These are phyloP conservation scores for Capromys pilorides DNA, from an alignment of 2,797 vertebrate species.

Conservation along the genomic window DNA sequence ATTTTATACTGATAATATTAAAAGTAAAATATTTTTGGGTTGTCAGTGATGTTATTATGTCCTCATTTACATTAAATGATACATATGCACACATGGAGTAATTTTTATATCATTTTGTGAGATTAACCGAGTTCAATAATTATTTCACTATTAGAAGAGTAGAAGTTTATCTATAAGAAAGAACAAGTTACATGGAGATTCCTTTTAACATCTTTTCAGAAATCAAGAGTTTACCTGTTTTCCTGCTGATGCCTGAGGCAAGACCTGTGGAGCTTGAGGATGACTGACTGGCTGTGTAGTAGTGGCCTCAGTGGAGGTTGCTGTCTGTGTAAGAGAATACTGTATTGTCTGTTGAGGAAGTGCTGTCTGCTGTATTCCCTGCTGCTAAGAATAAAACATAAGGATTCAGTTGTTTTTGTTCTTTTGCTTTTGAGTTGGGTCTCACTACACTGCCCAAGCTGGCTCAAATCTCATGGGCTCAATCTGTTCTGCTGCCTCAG, in stretches of 20 bases:
- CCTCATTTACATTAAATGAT: conserved; percentile 50
- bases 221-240: conserved; percentile 89
- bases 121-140: conserved; percentile 33
- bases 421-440: neutral
- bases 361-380: conserved; percentile 84
- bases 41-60: neutral
- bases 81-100: conserved; percentile 43
- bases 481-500: neutral
- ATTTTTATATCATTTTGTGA: conserved; percentile 32
- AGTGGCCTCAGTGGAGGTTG: conserved; percentile 81
- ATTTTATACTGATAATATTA: conserved; percentile 12
- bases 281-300: conserved; percentile 83
- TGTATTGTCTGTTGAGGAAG: conserved; percentile 85
- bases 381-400: conserved; percentile 72
- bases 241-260: conserved; percentile 87
- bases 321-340: conserved; percentile 85
- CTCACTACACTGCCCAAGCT: neutral
- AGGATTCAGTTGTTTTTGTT: conserved; percentile 35
- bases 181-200: conserved; percentile 26
- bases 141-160: conserved; percentile 69
- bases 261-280: conserved; percentile 81
- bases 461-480: neutral
- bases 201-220: conserved; percentile 38
- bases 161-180: conserved; percentile 61
- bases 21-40: conserved; percentile 37